Percentiles rank a stretch among this genome's conserved stretches.
Conservation (phyloP, 2,113 vertebrate species). For the Mandrillus leucophaeus region DNA sequence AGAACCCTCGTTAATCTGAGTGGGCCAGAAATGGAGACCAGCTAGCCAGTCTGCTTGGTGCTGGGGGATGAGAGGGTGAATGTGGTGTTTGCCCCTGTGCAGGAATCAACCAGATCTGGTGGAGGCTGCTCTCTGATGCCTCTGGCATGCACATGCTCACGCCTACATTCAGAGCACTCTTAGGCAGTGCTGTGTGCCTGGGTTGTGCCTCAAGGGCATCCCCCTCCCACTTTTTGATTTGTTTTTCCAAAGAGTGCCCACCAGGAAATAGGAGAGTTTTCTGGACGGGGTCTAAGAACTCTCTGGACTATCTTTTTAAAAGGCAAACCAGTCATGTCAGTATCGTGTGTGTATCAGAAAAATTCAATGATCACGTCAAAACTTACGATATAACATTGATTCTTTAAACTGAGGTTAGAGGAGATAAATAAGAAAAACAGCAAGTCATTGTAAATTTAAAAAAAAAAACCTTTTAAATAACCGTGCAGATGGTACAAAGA, state of each 20-base stretch:
- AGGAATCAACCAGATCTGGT: neutral
- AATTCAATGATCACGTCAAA: neutral
- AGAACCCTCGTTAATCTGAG: neutral
- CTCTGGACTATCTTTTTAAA: neutral
- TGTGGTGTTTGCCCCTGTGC: no score
- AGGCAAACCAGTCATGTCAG: neutral
- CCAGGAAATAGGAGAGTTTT: neutral
- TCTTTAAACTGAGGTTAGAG: neutral
- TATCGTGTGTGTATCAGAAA: neutral
- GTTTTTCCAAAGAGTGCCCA: neutral
- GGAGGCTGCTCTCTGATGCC: accelerated
- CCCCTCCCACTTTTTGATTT: neutral
- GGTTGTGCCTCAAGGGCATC: neutral
- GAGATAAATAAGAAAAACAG: neutral
- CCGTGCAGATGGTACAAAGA: neutral
- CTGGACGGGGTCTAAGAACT: neutral
- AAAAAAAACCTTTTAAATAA: neutral
- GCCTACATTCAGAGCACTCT: neutral
- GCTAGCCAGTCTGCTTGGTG: accelerated
- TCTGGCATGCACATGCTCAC: accelerated
- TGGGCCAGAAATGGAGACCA: neutral
- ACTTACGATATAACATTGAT: neutral
- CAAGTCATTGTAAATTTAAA: neutral
- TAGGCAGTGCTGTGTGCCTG: neutral
- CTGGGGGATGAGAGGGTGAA: no score